A percentile compares a stretch with the other conserved stretches of the same genome.
Conservation (phyloP, 2,888 invertebrate genomes). For the Brenthis hecate region DNA sequence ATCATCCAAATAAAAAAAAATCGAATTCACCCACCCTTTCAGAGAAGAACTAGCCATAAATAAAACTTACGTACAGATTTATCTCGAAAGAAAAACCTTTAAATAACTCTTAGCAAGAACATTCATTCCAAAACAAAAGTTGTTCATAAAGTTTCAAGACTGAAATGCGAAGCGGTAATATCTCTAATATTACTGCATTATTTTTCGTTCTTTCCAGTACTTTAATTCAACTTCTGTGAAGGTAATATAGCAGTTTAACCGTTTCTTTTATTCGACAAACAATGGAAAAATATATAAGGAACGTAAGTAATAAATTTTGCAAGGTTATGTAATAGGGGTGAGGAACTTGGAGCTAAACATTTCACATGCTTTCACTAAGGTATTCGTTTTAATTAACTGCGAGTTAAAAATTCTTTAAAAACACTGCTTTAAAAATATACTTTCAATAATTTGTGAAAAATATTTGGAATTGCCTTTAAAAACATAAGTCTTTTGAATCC, state of each 20-base stretch:
- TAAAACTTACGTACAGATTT: slow-evolving; percentile 5
- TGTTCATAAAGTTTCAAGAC: slow-evolving; percentile 23
- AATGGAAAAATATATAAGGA: slow-evolving; percentile 20
- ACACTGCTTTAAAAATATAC: too few species aligned
- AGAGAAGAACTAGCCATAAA: not conserved
- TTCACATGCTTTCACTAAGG: not conserved
- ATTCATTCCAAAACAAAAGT: slow-evolving; percentile 23
- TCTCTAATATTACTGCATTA: slow-evolving; percentile 21
- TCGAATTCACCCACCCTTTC: not conserved
- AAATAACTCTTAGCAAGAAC: slow-evolving; percentile 25
- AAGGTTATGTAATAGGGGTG: slow-evolving; percentile 12
- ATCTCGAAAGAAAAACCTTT: slow-evolving; percentile 16
- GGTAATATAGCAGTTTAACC: slow-evolving; percentile 21
- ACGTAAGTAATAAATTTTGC: slow-evolving; percentile 28
- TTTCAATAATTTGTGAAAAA: not conserved
- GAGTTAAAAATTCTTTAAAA: not conserved
- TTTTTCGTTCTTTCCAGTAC: slow-evolving; percentile 22
- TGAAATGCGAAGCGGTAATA: slow-evolving; percentile 21
- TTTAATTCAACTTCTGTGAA: slow-evolving; percentile 18
- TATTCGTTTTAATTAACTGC: not conserved
- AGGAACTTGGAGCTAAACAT: not conserved
- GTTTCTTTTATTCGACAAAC: slow-evolving; percentile 26
- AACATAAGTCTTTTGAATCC: too few species aligned
- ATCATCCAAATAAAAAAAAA: not conserved
- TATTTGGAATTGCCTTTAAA: not conserved